A percentile compares a stretch with the other conserved stretches of the same genome.
Evolutionary conservation across 2,797 vertebrate genomes (phyloP).

Genomic region (Parambassis ranga): DNA sequence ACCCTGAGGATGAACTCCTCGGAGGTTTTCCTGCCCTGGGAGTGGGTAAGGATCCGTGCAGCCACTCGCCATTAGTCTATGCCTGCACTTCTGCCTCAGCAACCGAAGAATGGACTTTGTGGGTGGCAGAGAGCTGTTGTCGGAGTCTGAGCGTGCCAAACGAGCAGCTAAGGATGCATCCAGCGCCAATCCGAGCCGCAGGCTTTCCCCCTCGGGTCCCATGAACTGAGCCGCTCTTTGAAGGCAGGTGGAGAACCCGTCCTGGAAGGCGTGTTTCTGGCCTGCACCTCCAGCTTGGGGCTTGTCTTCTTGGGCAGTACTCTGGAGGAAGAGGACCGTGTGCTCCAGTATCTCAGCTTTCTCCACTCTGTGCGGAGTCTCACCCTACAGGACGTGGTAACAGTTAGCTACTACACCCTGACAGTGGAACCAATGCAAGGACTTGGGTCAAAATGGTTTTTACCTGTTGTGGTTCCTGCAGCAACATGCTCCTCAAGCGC

Average conservation of each 20-base stretch:
- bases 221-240: slow-evolving; percentile 66
- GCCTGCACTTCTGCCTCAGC: slow-evolving; percentile 42
- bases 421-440: no score
- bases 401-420: no score
- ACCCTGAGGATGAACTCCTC: slow-evolving; percentile 4
- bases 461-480: slow-evolving; percentile 82
- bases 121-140: slow-evolving; percentile 28
- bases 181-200: slow-evolving; percentile 42
- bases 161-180: slow-evolving; percentile 27
- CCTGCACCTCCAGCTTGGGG: not conserved
- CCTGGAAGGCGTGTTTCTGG: slow-evolving; percentile 48
- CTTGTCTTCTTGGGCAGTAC: not conserved
- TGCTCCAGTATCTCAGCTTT: slow-evolving; percentile 87
- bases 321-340: slow-evolving; percentile 82
- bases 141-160: slow-evolving; percentile 17
- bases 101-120: slow-evolving; percentile 40
- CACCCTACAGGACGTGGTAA: no score
- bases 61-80: not conserved
- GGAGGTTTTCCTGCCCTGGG: not conserved
- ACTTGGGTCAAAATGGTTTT: no score
- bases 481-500: slow-evolving; percentile 78
- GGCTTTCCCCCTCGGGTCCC: slow-evolving; percentile 51
- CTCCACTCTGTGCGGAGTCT: slow-evolving; percentile 80
- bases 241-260: slow-evolving; percentile 71
- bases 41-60: not conserved